These are phyloP conservation scores for Agonopterix subpropinquella DNA, from an alignment of 2,888 invertebrate species.

Conservation along the genomic window DNA sequence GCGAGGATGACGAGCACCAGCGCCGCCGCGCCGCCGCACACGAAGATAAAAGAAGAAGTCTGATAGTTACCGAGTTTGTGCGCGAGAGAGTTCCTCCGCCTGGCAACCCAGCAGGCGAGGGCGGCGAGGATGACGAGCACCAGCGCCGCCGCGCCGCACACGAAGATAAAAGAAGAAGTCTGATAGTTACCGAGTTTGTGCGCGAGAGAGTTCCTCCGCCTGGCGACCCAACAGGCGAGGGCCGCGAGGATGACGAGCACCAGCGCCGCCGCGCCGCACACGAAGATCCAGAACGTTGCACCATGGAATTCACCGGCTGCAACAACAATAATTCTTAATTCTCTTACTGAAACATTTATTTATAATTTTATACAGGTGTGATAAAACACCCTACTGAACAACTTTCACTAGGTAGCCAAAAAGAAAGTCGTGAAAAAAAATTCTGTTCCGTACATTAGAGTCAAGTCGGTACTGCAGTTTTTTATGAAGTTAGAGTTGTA, in stretches of 20 bases:
- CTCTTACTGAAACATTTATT: too few relatives aligned
- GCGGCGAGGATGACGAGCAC: constrained; percentile 35
- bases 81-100: constrained; percentile 50
- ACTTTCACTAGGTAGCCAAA: too few relatives aligned
- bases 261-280: constrained; percentile 37
- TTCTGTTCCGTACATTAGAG: too few relatives aligned
- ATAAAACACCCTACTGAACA: too few relatives aligned
- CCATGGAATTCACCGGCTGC: constrained; percentile 49
- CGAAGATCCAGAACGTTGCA: constrained; percentile 48
- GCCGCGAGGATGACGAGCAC: constrained; percentile 35
- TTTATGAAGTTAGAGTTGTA: too few relatives aligned
- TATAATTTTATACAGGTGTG: too few relatives aligned
- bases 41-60: too few relatives aligned
- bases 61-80: constrained; percentile 55
- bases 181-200: constrained; percentile 54
- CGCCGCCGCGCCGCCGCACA: constrained; percentile 37
- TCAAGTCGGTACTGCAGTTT: too few relatives aligned
- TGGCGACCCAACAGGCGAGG: constrained; percentile 56
- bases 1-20: constrained; percentile 34
- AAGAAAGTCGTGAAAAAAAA: too few relatives aligned
- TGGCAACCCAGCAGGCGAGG: constrained; percentile 56
- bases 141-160: constrained; percentile 37
- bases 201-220: constrained; percentile 50
- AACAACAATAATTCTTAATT: too few relatives aligned
- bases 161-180: constrained; percentile 49